Conservation (phyloP, 2,797 vertebrate species). For the Liasis olivaceus region DNA sequence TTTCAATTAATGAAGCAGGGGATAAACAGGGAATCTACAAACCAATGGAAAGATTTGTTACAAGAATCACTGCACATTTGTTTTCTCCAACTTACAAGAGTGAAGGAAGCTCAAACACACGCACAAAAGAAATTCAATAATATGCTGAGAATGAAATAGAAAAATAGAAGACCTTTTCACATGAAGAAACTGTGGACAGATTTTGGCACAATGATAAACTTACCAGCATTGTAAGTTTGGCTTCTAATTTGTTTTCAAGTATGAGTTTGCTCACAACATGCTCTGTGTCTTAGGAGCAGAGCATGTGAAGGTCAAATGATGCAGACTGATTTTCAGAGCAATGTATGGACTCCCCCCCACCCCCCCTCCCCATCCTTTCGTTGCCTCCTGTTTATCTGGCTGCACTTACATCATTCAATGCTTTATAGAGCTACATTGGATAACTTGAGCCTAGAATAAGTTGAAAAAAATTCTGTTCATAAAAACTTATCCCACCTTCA, state of each 20-base stretch:
- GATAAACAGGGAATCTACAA: background rate
- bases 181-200: background rate
- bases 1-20: background rate
- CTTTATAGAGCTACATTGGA: background rate
- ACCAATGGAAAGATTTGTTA: background rate
- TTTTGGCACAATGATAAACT: background rate
- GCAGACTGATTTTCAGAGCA: background rate
- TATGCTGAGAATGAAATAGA: background rate
- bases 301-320: background rate
- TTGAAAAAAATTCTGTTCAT: background rate
- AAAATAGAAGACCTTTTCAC: background rate
- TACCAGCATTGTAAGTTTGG: background rate
- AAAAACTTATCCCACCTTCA: background rate
- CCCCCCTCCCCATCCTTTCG: background rate
- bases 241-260: background rate
- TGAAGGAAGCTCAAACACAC: background rate
- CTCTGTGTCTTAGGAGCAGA: background rate
- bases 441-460: background rate
- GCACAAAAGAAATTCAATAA: background rate
- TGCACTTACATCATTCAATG: background rate
- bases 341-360: background rate
- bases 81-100: background rate
- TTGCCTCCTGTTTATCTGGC: background rate
- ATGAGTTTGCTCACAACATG: background rate
- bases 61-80: background rate